Conservation (phyloP, 2,888 invertebrate genomes). For the Exocentrus adspersus region DNA sequence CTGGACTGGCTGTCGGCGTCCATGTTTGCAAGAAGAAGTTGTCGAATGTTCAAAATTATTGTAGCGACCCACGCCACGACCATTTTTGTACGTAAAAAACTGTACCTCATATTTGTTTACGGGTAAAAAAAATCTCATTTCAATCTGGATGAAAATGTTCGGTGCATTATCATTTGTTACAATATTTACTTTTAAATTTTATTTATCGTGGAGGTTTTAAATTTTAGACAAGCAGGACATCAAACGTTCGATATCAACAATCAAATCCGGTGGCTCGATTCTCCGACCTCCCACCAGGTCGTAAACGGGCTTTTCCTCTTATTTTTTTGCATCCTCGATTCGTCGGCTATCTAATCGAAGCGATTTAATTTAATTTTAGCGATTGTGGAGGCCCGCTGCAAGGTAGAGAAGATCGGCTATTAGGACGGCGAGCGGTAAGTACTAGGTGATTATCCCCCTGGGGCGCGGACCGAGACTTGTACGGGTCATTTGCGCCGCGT, state of each 20-base stretch:
- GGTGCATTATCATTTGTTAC: no score
- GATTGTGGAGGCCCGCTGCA: conserved; percentile 34
- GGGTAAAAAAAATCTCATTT: no score
- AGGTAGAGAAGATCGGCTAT: conserved; percentile 29
- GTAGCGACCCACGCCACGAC: no score
- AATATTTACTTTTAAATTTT: no score
- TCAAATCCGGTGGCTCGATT: conserved; percentile 7
- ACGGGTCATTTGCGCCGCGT: neutral
- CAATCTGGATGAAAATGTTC: no score
- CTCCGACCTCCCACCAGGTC: conserved; percentile 13
- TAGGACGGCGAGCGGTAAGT: conserved; percentile 32
- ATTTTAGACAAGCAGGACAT: no score
- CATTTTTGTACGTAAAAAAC: no score
- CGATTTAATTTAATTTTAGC: conserved; percentile 42
- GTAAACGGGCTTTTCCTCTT: conserved; percentile 1
- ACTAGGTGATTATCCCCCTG: conserved; percentile 28
- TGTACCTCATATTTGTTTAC: no score
- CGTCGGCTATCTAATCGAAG: conserved; percentile 35
- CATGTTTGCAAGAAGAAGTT: no score
- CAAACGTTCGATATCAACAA: no score
- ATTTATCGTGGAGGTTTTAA: no score
- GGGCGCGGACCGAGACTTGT: conserved; percentile 3
- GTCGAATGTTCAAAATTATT: no score
- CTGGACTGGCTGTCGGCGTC: neutral
- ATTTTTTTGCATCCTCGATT: conserved; percentile 8